These are phyloP conservation scores for Archivesica marissinica DNA, from an alignment of 1,140 invertebrate genomes.

Conservation along the genomic window DNA sequence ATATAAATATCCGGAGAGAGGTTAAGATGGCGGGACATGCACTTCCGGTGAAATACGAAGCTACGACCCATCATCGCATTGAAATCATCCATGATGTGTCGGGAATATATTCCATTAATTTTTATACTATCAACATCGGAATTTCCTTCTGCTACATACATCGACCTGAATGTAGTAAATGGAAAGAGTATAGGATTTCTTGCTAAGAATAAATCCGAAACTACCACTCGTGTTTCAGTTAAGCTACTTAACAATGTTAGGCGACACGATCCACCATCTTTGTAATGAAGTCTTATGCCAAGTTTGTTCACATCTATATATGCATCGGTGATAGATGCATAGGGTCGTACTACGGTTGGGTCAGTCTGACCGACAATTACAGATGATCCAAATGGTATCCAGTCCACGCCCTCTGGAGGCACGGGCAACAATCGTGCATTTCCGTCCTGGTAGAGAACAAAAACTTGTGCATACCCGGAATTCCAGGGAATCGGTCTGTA, in stretches of 20 bases:
- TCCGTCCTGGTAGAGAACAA: slow-evolving; percentile 70
- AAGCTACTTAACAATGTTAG: slow-evolving; percentile 51
- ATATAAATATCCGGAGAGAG: slow-evolving; percentile 71
- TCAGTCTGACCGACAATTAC: slow-evolving; percentile 67
- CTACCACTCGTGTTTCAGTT: slow-evolving; percentile 51
- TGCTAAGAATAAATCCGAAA: slow-evolving; percentile 50
- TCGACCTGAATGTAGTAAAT: slow-evolving; percentile 71
- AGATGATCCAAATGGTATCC: slow-evolving; percentile 71
- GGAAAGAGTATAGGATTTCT: slow-evolving; percentile 61
- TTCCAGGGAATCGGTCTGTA: slow-evolving; percentile 62
- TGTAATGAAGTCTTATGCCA: slow-evolving; percentile 58
- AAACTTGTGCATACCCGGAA: slow-evolving; percentile 62
- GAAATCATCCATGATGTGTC: slow-evolving; percentile 68
- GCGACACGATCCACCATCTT: slow-evolving; percentile 59
- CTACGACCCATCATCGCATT: slow-evolving; percentile 53
- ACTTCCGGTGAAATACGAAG: slow-evolving; percentile 71
- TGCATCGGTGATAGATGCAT: slow-evolving; percentile 60
- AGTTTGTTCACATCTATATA: slow-evolving; percentile 49
- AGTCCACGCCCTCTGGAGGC: slow-evolving; percentile 64
- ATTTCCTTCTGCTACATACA: slow-evolving; percentile 73
- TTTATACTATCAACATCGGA: slow-evolving; percentile 72
- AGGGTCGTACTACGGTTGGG: slow-evolving; percentile 57
- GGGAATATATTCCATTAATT: slow-evolving; percentile 60
- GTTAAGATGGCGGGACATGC: slow-evolving; percentile 74
- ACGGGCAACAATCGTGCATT: slow-evolving; percentile 64